Percentiles rank a stretch among this genome's conserved stretches.
Evolutionary conservation across 2,888 invertebrate genomes (phyloP).

Genomic region (Epirrhoe alternata): DNA sequence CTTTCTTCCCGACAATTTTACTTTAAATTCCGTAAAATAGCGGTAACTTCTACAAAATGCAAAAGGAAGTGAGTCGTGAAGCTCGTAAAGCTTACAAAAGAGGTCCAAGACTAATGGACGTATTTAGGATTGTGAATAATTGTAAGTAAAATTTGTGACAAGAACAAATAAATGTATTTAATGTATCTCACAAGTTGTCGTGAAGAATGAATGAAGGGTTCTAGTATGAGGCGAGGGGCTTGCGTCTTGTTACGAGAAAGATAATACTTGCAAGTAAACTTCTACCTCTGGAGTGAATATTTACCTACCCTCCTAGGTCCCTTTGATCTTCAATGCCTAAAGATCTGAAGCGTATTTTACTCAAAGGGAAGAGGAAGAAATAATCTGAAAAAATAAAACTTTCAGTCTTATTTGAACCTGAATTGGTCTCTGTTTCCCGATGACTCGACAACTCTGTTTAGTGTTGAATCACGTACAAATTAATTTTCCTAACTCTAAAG

Average conservation of each 20-base stretch:
- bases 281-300: no score
- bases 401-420: slow-evolving; percentile 2
- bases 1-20: background rate
- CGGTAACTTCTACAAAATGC: slow-evolving; percentile 24
- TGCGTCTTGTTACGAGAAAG: no score
- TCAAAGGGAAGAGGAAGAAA: background rate
- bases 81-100: slow-evolving; percentile 28
- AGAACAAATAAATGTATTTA: no score
- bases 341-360: background rate
- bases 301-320: no score
- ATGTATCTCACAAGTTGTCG: no score
- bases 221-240: no score
- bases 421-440: slow-evolving; percentile 27
- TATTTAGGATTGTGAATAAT: slow-evolving; percentile 10
- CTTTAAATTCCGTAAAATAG: slow-evolving; percentile 24
- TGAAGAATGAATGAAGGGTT: no score
- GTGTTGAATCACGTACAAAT: slow-evolving; percentile 51
- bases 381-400: background rate
- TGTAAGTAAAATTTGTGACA: no score
- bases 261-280: no score
- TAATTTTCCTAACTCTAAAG: slow-evolving; percentile 46
- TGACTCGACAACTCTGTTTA: slow-evolving; percentile 47
- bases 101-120: slow-evolving; percentile 9
- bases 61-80: slow-evolving; percentile 37
- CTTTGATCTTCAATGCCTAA: no score